Evolutionary conservation across 2,113 vertebrate species (phyloP).

Genomic region (Osmerus mordax): DNA sequence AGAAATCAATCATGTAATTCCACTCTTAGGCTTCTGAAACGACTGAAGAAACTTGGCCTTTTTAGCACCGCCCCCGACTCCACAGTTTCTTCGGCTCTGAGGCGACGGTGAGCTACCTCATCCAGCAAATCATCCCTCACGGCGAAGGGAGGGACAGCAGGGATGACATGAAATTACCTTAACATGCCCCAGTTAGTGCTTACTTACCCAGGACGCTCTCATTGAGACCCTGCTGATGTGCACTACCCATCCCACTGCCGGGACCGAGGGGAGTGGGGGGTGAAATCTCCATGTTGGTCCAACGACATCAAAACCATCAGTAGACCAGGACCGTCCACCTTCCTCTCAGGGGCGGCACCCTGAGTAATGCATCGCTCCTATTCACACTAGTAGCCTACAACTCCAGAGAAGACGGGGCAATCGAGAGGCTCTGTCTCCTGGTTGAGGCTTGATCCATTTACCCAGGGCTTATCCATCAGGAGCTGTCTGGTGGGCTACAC

Average conservation of each 20-base stretch:
- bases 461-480: slow-evolving; percentile 70
- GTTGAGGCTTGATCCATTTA: slow-evolving; percentile 68
- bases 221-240: slow-evolving; percentile 30
- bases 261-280: not conserved
- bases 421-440: slow-evolving; percentile 51
- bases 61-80: slow-evolving; percentile 44
- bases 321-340: slow-evolving; percentile 2
- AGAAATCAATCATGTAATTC: slow-evolving; percentile 71
- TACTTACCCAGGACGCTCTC: slow-evolving; percentile 32
- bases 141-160: slow-evolving; percentile 23
- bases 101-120: slow-evolving; percentile 48
- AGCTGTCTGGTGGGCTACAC: slow-evolving; percentile 64
- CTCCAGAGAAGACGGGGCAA: slow-evolving; percentile 34
- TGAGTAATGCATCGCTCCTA: not conserved
- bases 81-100: slow-evolving; percentile 55
- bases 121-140: slow-evolving; percentile 56
- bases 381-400: slow-evolving; percentile 22
- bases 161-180: slow-evolving; percentile 45
- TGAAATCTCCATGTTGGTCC: not conserved
- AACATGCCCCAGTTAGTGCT: slow-evolving; percentile 63
- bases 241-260: not conserved
- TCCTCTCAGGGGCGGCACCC: slow-evolving; percentile 16
- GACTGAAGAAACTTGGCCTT: slow-evolving; percentile 51
- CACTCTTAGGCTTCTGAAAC: slow-evolving; percentile 51
- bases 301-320: not conserved